Conservation (phyloP, 2,113 vertebrate genomes). For the Pseudolaguvia tuberculata region DNA sequence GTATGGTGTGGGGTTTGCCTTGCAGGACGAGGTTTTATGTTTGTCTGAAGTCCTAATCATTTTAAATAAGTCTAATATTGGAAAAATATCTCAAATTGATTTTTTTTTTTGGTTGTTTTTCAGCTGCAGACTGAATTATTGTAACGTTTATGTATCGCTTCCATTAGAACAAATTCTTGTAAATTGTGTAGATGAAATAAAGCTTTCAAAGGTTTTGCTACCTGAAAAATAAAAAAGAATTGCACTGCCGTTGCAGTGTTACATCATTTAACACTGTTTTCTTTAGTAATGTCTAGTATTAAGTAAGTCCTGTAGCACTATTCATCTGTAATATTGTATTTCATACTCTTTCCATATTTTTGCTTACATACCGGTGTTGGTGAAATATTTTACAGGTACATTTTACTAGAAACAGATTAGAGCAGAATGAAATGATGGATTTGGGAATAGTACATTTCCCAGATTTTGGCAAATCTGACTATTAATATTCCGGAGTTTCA, state of each 20-base stretch:
- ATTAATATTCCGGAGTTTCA: slow-evolving; percentile 3
- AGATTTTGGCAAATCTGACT: not conserved
- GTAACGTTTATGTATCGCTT: not conserved
- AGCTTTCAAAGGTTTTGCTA: not conserved
- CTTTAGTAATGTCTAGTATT: slow-evolving; percentile 19
- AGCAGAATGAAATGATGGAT: too few species aligned
- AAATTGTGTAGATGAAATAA: not conserved
- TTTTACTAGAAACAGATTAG: not conserved
- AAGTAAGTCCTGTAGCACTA: slow-evolving; percentile 4
- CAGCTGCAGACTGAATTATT: not conserved
- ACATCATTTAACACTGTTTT: not conserved
- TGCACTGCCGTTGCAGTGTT: slow-evolving; percentile 15
- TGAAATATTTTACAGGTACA: not conserved
- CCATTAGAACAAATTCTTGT: not conserved
- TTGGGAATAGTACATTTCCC: slow-evolving; percentile 1
- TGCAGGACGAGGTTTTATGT: slow-evolving; percentile 64
- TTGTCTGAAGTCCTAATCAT: not conserved
- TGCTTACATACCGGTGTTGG: not conserved
- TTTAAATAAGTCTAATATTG: not conserved
- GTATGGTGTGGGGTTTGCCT: slow-evolving; percentile 58
- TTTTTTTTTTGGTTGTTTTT: not conserved
- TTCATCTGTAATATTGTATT: not conserved
- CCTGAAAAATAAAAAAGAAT: not conserved
- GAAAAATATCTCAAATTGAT: not conserved
- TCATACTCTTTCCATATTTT: not conserved